A percentile compares a stretch with the other conserved stretches of the same genome.
phyloP scores from a whole-genome alignment of 2,113 vertebrate species.

The Microcebus lehilahytsara region DNA sequence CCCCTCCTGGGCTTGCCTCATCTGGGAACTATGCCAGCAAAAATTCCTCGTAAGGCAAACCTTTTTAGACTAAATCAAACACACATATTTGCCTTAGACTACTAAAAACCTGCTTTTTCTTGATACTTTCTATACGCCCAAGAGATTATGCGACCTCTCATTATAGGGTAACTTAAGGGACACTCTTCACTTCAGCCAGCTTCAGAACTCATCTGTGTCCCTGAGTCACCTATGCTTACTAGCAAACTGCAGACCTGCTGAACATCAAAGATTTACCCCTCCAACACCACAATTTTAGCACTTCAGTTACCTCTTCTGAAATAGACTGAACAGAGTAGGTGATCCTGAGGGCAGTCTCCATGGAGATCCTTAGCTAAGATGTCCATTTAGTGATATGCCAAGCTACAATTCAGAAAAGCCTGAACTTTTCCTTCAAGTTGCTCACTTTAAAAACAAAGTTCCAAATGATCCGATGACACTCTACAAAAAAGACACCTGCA shows the following conservation, averaged over 20 bases:
- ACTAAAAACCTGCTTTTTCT: neutral
- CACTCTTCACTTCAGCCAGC: neutral
- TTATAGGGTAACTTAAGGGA: rapidly evolving
- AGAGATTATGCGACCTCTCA: neutral
- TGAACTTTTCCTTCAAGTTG: neutral
- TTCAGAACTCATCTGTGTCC: neutral
- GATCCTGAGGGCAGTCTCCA: neutral
- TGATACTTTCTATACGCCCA: neutral
- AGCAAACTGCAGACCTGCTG: neutral
- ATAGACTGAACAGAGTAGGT: neutral
- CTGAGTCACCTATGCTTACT: neutral
- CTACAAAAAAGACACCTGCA: too few species aligned
- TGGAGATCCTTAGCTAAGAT: neutral
- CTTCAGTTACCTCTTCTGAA: neutral
- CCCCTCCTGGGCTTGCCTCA: neutral
- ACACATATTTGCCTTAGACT: neutral
- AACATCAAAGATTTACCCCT: neutral
- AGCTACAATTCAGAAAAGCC: neutral
- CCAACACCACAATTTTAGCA: neutral
- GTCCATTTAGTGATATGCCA: neutral
- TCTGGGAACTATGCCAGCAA: neutral
- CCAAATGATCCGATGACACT: too few species aligned
- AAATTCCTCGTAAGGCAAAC: neutral
- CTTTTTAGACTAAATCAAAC: neutral
- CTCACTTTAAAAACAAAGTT: neutral